phyloP scores from a whole-genome alignment of 2,113 vertebrate species.

The Mohoua ochrocephala region DNA sequence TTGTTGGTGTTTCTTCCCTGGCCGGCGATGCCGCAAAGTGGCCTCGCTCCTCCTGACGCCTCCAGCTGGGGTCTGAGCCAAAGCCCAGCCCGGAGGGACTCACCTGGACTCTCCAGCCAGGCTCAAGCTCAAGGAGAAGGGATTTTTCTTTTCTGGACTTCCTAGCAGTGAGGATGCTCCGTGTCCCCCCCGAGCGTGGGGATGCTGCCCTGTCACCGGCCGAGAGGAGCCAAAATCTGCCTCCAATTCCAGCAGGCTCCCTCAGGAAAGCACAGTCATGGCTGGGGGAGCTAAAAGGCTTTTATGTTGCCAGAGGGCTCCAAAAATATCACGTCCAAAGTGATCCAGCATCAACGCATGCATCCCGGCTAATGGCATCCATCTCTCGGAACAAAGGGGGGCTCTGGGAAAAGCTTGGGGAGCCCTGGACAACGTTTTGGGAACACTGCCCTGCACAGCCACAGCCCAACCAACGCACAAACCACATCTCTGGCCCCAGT shows the following conservation, averaged over 20 bases:
- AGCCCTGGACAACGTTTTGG: neutral
- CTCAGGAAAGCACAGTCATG: neutral
- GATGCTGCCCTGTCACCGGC: neutral
- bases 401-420: neutral
- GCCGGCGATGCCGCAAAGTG: neutral
- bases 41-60: neutral
- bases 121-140: neutral
- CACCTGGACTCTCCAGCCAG: neutral
- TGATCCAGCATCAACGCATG: fast-evolving
- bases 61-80: neutral
- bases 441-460: neutral
- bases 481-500: neutral
- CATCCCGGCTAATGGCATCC: neutral
- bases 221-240: neutral
- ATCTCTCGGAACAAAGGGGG: neutral
- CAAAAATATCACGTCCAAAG: neutral
- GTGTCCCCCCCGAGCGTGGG: fast-evolving
- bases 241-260: neutral
- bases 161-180: neutral
- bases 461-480: neutral
- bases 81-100: neutral
- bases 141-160: neutral
- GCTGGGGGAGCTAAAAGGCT: neutral
- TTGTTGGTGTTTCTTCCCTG: neutral
- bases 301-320: neutral